These are phyloP conservation scores for Python bivittatus DNA, from an alignment of 2,113 vertebrate species.

Conservation along the genomic window DNA sequence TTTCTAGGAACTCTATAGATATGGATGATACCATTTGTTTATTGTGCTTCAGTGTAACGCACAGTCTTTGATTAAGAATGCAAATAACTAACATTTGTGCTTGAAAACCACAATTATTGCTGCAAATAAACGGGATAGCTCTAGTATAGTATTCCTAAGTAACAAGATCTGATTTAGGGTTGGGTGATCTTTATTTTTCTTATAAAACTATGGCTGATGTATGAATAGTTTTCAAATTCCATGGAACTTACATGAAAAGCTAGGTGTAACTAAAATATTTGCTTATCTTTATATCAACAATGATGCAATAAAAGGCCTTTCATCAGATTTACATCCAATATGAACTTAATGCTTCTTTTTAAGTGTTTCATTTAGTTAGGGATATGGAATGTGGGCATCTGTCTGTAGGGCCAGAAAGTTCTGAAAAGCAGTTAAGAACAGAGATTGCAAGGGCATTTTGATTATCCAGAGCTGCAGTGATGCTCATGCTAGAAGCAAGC, in stretches of 20 bases:
- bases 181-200: neutral
- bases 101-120: neutral
- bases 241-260: neutral
- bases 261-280: neutral
- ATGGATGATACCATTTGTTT: constrained; percentile 20
- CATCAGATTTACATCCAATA: neutral
- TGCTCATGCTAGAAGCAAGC: no score
- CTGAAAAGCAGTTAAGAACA: neutral
- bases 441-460: no score
- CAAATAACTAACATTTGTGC: neutral
- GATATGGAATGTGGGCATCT: neutral
- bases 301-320: neutral
- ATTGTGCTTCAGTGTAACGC: constrained; percentile 19
- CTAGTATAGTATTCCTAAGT: neutral
- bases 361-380: neutral
- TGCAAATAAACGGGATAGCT: neutral
- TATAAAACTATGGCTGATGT: neutral
- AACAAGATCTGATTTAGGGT: neutral
- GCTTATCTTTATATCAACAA: neutral
- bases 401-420: neutral
- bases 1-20: constrained; percentile 50
- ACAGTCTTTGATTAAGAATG: neutral
- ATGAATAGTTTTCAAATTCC: neutral
- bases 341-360: no score
- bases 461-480: neutral